A percentile compares a stretch with the other conserved stretches of the same genome.
Evolutionary conservation across 2,113 vertebrate species (phyloP).

Genomic region (Periophthalmus modestus): DNA sequence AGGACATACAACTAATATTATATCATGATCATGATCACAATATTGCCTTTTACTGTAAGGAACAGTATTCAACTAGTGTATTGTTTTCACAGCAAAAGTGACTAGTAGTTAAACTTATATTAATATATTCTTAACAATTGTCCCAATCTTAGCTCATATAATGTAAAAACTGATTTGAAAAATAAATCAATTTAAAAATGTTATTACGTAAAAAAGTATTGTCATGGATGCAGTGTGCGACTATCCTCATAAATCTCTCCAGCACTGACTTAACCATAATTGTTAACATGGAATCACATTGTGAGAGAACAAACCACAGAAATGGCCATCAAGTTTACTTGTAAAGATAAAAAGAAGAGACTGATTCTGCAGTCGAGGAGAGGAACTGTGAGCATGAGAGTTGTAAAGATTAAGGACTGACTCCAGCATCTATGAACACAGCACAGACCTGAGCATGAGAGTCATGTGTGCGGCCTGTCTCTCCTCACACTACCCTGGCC

Average conservation of each 20-base stretch:
- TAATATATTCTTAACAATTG: neutral
- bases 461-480: conserved; percentile 31
- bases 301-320: conserved; percentile 90
- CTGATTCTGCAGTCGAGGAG: conserved; percentile 44
- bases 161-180: conserved; percentile 16
- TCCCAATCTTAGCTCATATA: neutral
- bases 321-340: conserved; percentile 83
- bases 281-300: conserved; percentile 91
- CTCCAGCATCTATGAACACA: conserved; percentile 45
- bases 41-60: conserved; percentile 34
- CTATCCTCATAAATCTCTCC: conserved; percentile 86
- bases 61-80: conserved; percentile 31
- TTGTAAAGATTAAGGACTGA: conserved; percentile 52
- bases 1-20: conserved; percentile 31
- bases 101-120: neutral
- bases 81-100: conserved; percentile 28
- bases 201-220: conserved; percentile 2
- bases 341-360: conserved; percentile 76
- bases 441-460: conserved; percentile 53
- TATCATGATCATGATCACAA: conserved; percentile 9
- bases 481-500: conserved; percentile 34
- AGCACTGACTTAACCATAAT: conserved; percentile 84
- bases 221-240: conserved; percentile 24
- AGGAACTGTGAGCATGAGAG: conserved; percentile 38
- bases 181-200: neutral